Evolutionary conservation across 2,113 vertebrate genomes (phyloP).

Genomic region (Lophius piscatorius): DNA sequence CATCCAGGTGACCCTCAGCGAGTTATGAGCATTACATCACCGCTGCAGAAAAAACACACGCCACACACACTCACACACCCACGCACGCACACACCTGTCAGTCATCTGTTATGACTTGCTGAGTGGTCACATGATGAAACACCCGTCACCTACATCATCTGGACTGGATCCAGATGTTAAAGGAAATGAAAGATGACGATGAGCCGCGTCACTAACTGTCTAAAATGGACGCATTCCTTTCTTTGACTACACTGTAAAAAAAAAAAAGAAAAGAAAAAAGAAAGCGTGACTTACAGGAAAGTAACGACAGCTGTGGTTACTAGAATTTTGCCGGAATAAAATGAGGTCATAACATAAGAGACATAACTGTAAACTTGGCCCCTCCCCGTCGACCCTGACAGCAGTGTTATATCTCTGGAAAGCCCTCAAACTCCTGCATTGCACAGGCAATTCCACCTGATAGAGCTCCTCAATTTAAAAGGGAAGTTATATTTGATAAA

Average conservation of each 20-base stretch:
- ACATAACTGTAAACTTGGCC: no score
- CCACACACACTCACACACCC: no score
- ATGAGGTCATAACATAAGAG: no score
- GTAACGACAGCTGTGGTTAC: no score
- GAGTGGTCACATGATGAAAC: constrained; percentile 17
- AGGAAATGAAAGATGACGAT: constrained; percentile 56
- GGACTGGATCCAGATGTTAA: constrained; percentile 62
- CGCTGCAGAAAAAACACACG: constrained; percentile 5
- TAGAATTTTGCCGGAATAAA: no score
- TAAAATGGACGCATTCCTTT: constrained; percentile 43
- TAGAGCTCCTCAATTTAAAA: no score
- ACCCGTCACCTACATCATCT: constrained; percentile 46
- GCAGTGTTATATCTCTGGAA: no score
- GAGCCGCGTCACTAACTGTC: constrained; percentile 23
- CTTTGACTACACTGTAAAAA: constrained; percentile 5
- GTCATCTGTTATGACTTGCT: background rate
- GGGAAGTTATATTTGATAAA: no score
- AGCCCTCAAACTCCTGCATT: no score
- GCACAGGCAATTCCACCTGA: no score
- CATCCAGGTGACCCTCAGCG: constrained; percentile 19
- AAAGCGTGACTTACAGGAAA: constrained; percentile 25
- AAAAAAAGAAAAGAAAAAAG: constrained; percentile 16
- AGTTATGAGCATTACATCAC: constrained; percentile 41
- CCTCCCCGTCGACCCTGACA: no score
- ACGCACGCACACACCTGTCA: no score